These are phyloP conservation scores for Spinus olivaceus DNA, from an alignment of 2,797 vertebrate species.

Conservation along the genomic window DNA sequence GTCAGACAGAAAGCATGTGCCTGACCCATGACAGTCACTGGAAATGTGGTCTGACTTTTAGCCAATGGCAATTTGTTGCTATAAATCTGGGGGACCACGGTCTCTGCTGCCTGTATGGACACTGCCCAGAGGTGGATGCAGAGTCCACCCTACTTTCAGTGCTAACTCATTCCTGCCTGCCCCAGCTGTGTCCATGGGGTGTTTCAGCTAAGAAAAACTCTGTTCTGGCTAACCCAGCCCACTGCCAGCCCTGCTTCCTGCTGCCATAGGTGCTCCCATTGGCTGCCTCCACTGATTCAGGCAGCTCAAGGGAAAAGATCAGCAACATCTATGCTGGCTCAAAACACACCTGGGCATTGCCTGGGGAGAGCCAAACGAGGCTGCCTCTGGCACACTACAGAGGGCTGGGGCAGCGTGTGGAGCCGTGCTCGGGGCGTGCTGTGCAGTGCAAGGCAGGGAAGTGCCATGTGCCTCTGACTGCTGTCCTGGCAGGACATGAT, in stretches of 20 bases:
- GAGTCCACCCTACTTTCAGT: neutral
- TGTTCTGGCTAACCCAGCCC: neutral
- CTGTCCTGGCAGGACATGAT: neutral
- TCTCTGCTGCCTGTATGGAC: neutral
- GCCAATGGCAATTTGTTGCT: neutral
- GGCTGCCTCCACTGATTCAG: neutral
- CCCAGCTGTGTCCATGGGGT: accelerated
- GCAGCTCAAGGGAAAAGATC: neutral
- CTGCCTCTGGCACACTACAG: accelerated
- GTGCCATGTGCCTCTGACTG: neutral
- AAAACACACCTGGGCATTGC: neutral
- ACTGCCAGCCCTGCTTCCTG: neutral
- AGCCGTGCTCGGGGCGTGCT: accelerated
- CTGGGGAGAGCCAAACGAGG: neutral
- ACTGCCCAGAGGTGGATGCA: neutral
- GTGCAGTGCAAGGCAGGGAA: accelerated
- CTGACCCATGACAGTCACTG: neutral
- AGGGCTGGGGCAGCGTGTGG: accelerated
- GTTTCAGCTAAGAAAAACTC: neutral
- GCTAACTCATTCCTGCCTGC: neutral
- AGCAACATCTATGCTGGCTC: neutral
- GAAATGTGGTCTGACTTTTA: neutral
- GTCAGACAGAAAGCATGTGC: neutral
- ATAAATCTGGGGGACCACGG: neutral
- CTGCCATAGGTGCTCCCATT: accelerated